Conservation (phyloP, 1,140 invertebrate species). For the Drosophila teissieri region DNA sequence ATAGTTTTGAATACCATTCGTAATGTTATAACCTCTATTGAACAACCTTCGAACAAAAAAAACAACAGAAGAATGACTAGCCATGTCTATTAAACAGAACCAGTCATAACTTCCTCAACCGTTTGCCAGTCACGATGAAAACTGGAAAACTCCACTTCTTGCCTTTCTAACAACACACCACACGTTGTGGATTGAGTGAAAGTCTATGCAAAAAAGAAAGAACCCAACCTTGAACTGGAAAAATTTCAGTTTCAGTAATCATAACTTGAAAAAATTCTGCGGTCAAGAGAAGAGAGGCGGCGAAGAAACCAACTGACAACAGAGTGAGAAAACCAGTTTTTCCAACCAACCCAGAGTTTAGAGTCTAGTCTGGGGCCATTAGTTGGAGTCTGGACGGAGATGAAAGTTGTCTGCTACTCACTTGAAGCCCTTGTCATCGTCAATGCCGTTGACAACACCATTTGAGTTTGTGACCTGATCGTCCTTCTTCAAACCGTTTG, state of each 20-base stretch:
- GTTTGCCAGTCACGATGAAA: constrained; percentile 39
- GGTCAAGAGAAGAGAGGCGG: constrained; percentile 22
- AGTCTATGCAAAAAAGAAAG: constrained; percentile 49
- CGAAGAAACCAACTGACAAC: constrained; percentile 4
- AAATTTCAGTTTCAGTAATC: constrained; percentile 50
- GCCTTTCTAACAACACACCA: constrained; percentile 4
- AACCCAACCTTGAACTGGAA: constrained; percentile 52
- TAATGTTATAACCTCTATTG: background rate
- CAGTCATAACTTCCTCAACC: constrained; percentile 7
- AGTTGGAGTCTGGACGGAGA: constrained; percentile 22
- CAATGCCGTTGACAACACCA: constrained; percentile 90
- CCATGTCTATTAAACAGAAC: constrained; percentile 4
- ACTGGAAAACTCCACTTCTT: constrained; percentile 31
- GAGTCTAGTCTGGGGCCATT: constrained; percentile 9
- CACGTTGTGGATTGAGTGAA: constrained; percentile 16
- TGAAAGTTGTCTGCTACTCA: constrained; percentile 86
- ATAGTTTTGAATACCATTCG: background rate
- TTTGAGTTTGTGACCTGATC: constrained; percentile 91
- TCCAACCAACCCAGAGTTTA: constrained; percentile 7
- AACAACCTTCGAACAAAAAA: constrained; percentile 5
- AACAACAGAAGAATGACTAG: constrained; percentile 8
- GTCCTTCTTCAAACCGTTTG: constrained; percentile 86
- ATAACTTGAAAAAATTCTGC: constrained; percentile 40
- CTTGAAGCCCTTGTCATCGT: constrained; percentile 97
- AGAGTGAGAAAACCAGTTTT: constrained; percentile 32